Evolutionary conservation across 2,113 vertebrate genomes (phyloP).

Genomic region (Carassius gibelio): DNA sequence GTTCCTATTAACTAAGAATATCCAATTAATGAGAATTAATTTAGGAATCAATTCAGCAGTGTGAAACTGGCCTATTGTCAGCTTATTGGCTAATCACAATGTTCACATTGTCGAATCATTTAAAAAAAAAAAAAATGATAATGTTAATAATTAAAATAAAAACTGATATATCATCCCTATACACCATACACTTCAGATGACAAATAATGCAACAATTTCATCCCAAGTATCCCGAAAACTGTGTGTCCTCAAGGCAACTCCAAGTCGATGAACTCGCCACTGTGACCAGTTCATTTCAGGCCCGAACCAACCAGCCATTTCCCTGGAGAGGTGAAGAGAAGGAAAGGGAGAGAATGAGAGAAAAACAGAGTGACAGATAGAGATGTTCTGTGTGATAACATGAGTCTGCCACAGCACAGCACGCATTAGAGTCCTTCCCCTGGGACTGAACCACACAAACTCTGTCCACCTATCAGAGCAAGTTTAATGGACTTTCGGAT

Average conservation of each 20-base stretch:
- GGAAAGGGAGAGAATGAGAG: neutral
- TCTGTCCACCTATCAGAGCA: slow-evolving; percentile 22
- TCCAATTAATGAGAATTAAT: neutral
- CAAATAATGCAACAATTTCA: neutral
- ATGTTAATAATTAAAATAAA: neutral
- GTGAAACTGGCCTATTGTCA: neutral
- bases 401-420: neutral
- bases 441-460: slow-evolving; percentile 13
- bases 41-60: neutral
- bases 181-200: neutral
- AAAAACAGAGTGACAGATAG: neutral
- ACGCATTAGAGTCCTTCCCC: neutral
- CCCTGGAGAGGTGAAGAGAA: neutral
- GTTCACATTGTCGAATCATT: neutral
- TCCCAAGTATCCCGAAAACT: neutral
- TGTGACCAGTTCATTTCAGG: slow-evolving; percentile 5
- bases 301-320: neutral
- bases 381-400: slow-evolving; percentile 29
- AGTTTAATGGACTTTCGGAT: slow-evolving; percentile 32
- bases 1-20: neutral
- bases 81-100: neutral
- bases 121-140: too few species aligned
- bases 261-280: slow-evolving; percentile 24
- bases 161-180: neutral
- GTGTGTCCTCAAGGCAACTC: slow-evolving; percentile 11